Percentiles rank a stretch among this genome's conserved stretches.
phyloP scores from a whole-genome alignment of 2,797 vertebrate species.

The Thalassophryne amazonica region DNA sequence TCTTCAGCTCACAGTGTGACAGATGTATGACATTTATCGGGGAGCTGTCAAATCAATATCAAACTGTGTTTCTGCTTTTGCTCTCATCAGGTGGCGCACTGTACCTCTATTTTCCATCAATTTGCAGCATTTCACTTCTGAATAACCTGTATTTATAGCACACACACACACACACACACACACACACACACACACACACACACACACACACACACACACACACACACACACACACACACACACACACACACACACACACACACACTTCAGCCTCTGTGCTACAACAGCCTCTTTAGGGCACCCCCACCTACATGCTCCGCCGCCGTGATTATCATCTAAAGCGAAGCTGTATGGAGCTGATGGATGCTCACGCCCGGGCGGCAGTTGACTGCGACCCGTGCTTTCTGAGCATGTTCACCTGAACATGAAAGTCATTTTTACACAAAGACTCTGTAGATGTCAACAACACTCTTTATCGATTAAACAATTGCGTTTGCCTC shows the following conservation, averaged over 20 bases:
- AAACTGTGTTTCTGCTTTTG: conserved; percentile 4
- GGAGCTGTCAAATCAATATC: conserved; percentile 30
- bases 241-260: too few relatives aligned
- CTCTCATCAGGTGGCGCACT: conserved; percentile 18
- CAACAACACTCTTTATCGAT: conserved; percentile 23
- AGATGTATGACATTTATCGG: conserved; percentile 18
- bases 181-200: too few relatives aligned
- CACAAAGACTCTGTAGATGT: conserved; percentile 11
- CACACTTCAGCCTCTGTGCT: too few relatives aligned
- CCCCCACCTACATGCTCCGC: too few relatives aligned
- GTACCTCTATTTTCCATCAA: conserved; percentile 42
- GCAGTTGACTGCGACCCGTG: conserved; percentile 25
- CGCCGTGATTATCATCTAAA: conserved; percentile 44
- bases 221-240: too few relatives aligned
- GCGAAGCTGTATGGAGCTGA: conserved; percentile 32
- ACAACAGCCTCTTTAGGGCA: conserved; percentile 27
- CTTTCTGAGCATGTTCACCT: conserved; percentile 27
- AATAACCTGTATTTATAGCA: conserved; percentile 34
- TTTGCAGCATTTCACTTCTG: conserved; percentile 46
- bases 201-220: too few relatives aligned
- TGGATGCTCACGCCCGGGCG: conserved; percentile 33
- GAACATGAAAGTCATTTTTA: conserved; percentile 35
- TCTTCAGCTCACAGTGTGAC: neutral
- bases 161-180: too few relatives aligned
- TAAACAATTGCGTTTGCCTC: conserved; percentile 4